These are phyloP conservation scores for Anniella stebbinsi DNA, from an alignment of 2,797 vertebrate genomes.

Conservation along the genomic window DNA sequence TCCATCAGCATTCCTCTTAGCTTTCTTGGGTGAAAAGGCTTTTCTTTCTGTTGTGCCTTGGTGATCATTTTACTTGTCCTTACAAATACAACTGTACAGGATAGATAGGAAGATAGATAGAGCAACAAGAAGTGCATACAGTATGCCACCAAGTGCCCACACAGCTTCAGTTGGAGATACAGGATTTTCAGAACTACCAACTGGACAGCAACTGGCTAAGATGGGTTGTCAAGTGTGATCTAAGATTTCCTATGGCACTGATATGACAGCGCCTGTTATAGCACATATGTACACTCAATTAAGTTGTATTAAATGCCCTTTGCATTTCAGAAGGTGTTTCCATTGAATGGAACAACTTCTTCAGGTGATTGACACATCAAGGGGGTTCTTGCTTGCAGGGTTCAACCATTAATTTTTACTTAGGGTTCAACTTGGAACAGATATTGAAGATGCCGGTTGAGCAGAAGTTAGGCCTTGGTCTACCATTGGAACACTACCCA, in stretches of 20 bases:
- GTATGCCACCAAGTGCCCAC: not conserved
- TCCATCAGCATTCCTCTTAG: not conserved
- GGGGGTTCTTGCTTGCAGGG: not conserved
- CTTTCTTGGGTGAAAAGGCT: not conserved
- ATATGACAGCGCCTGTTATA: not conserved
- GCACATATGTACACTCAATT: not conserved
- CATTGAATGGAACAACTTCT: not conserved
- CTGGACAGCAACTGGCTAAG: not conserved
- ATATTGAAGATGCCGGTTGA: not conserved
- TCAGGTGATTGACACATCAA: conserved; percentile 17
- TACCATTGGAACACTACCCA: not conserved
- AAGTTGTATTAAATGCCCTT: not conserved
- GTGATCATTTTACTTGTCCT: not conserved
- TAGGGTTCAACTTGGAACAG: fast-evolving
- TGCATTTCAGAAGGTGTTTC: not conserved
- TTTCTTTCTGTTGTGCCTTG: not conserved
- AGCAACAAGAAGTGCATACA: not conserved
- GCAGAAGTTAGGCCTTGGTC: not conserved
- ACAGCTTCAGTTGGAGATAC: not conserved
- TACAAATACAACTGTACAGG: not conserved
- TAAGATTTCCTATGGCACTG: not conserved
- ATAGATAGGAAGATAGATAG: not conserved
- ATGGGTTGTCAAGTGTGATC: not conserved
- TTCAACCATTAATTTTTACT: not conserved
- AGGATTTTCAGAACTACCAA: not conserved